Evolutionary conservation across 2,888 invertebrate genomes (phyloP).

Genomic region (Coelopa pilipes): DNA sequence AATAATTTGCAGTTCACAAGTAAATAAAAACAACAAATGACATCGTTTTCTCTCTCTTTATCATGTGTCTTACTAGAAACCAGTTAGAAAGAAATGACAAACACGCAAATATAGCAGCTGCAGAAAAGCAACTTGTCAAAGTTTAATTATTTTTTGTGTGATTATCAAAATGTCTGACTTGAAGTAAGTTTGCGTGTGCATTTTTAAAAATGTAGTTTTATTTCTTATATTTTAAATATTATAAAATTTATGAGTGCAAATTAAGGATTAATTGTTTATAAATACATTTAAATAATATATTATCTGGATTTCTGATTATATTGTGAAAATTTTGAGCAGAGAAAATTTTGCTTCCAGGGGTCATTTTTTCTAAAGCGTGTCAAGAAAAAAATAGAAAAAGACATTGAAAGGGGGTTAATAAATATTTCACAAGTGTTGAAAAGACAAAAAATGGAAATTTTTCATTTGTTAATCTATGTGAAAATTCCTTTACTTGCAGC

Average conservation of each 20-base stretch:
- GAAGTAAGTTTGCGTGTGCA: constrained; percentile 56
- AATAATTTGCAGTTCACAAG: too few species aligned
- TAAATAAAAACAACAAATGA: too few species aligned
- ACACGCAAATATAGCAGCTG: not conserved
- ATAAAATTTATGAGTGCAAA: not conserved
- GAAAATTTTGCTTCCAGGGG: constrained; percentile 1
- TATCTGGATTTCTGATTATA: not conserved
- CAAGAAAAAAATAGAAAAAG: constrained; percentile 34
- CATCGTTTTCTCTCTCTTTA: too few species aligned
- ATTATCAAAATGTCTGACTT: constrained; percentile 65
- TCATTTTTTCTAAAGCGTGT: constrained; percentile 17
- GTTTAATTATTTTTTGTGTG: constrained; percentile 16
- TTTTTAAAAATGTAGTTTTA: constrained; percentile 22
- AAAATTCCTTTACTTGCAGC: constrained; percentile 49
- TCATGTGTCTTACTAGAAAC: too few species aligned
- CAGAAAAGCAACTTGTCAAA: constrained; percentile 25
- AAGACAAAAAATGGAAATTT: not conserved
- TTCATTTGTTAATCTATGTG: not conserved
- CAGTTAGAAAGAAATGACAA: constrained; percentile 3
- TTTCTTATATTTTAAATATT: not conserved
- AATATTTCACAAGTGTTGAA: not conserved
- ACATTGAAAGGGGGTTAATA: constrained; percentile 27
- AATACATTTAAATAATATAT: not conserved
- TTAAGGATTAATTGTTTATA: not conserved
- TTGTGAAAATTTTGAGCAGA: not conserved